These are phyloP conservation scores for Oryzias melastigma DNA, from an alignment of 2,113 vertebrate genomes.

Conservation along the genomic window DNA sequence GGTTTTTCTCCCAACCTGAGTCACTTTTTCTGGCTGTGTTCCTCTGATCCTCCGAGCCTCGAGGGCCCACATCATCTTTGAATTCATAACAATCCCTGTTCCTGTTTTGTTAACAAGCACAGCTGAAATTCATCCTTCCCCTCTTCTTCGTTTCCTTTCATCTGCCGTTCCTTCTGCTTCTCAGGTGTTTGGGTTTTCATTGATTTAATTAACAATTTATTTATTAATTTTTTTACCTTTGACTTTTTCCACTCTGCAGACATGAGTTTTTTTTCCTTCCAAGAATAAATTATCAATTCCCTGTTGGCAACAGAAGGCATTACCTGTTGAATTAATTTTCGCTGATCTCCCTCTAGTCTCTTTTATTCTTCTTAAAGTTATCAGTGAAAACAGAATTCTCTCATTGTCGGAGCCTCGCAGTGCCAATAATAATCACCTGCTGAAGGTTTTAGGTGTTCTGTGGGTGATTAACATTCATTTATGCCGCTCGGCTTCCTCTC, in stretches of 20 bases:
- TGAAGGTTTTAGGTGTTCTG: conserved; percentile 29
- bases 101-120: conserved; percentile 62
- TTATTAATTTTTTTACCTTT: conserved; percentile 54
- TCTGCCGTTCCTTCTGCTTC: conserved; percentile 39
- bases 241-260: conserved; percentile 54
- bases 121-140: conserved; percentile 25
- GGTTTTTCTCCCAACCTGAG: not conserved
- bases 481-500: conserved; percentile 13
- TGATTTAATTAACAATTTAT: conserved; percentile 39
- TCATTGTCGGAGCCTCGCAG: conserved; percentile 24
- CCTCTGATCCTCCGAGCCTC: conserved; percentile 20
- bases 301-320: conserved; percentile 43
- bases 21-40: not conserved
- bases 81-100: conserved; percentile 55
- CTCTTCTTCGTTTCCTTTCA: conserved; percentile 38
- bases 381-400: conserved; percentile 38
- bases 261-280: conserved; percentile 24
- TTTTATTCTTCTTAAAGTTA: conserved; percentile 36
- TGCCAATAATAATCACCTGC: conserved; percentile 29
- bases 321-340: conserved; percentile 64
- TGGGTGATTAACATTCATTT: conserved; percentile 44
- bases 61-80: conserved; percentile 42
- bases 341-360: conserved; percentile 47
- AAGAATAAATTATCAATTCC: conserved; percentile 54
- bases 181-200: conserved; percentile 52